A percentile compares a stretch with the other conserved stretches of the same genome.
Evolutionary conservation across 1,140 invertebrate genomes (phyloP).

Genomic region (Trypoxylus dichotomus): DNA sequence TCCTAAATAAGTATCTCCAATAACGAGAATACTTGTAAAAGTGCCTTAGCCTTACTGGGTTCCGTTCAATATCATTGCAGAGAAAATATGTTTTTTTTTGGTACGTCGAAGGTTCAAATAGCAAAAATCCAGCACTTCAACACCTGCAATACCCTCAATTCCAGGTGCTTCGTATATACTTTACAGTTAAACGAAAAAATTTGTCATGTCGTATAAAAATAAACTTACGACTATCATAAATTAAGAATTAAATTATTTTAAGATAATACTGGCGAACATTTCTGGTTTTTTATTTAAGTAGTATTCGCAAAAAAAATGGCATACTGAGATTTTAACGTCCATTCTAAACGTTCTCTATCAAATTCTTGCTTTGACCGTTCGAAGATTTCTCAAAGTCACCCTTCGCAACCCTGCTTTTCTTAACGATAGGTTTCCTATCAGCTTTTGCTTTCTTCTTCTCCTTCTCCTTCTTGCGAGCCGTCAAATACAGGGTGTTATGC

Average conservation of each 20-base stretch:
- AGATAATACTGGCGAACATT: neutral
- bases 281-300: neutral
- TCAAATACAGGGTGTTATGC: constrained; percentile 52
- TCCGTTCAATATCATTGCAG: neutral
- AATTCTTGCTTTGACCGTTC: constrained; percentile 21
- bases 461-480: constrained; percentile 26
- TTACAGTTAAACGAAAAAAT: neutral
- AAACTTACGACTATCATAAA: neutral
- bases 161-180: no score
- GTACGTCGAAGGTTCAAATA: neutral
- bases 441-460: constrained; percentile 10
- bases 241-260: neutral
- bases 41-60: neutral
- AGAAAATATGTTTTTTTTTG: neutral
- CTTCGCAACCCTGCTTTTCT: constrained; percentile 24
- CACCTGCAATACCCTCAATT: no score
- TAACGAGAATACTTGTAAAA: no score
- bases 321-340: neutral
- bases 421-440: constrained; percentile 33
- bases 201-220: constrained; percentile 1
- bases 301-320: neutral
- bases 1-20: neutral
- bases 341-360: constrained; percentile 2
- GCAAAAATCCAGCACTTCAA: no score
- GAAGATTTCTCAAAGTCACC: constrained; percentile 17